These are phyloP conservation scores for Cotesia typhae DNA, from an alignment of 1,140 invertebrate genomes.

Conservation along the genomic window DNA sequence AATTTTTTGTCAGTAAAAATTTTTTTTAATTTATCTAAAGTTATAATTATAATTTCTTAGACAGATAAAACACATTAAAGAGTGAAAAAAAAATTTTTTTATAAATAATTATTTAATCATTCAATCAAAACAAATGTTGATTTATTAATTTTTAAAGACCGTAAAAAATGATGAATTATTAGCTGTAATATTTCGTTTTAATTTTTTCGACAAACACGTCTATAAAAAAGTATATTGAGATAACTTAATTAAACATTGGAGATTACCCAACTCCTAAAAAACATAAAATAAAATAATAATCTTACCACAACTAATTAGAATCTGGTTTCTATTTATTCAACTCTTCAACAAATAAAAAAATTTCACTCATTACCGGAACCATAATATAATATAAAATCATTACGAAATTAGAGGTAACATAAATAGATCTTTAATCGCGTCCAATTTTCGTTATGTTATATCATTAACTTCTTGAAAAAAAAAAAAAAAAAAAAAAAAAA, in stretches of 20 bases:
- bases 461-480: not conserved
- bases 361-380: not conserved
- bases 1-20: too few relatives aligned
- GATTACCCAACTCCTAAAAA: slow-evolving; percentile 1
- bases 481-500: slow-evolving; percentile 1
- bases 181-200: not conserved
- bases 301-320: slow-evolving; percentile 12
- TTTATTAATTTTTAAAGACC: not conserved
- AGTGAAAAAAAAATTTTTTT: too few relatives aligned
- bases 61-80: too few relatives aligned
- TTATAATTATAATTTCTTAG: too few relatives aligned
- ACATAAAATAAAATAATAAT: not conserved
- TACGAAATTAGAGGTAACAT: not conserved
- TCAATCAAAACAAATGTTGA: not conserved
- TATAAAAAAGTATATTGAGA: slow-evolving; percentile 9
- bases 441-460: too few relatives aligned
- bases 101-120: too few relatives aligned
- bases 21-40: too few relatives aligned
- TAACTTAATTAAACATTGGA: slow-evolving; percentile 26
- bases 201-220: not conserved
- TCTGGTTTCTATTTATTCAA: slow-evolving; percentile 20
- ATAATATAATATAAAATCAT: not conserved
- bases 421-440: too few relatives aligned
- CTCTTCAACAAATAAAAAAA: too few relatives aligned
- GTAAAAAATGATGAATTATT: not conserved